Percentiles rank a stretch among this genome's conserved stretches.
Evolutionary conservation across 2,888 invertebrate species (phyloP).

Genomic region (Polydrusus pterygomalis): DNA sequence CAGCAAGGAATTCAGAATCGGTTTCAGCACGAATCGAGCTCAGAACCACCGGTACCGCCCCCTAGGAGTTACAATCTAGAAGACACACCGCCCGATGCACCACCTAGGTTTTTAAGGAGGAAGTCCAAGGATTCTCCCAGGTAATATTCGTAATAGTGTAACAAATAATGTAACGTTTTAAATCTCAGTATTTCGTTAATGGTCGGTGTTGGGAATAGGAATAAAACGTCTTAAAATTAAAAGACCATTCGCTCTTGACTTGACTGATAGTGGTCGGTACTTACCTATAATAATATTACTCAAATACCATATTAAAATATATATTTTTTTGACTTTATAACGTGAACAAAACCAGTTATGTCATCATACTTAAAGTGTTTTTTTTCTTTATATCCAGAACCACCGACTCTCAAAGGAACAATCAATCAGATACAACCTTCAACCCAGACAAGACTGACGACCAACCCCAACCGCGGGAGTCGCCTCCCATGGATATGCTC

Average conservation of each 20-base stretch:
- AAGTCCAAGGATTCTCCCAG: conserved; percentile 35
- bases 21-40: conserved; percentile 14
- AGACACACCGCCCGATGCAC: conserved; percentile 43
- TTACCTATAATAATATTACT: too few species aligned
- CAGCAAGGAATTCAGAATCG: too few species aligned
- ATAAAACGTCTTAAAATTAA: too few species aligned
- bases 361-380: neutral
- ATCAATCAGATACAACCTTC: conserved; percentile 7
- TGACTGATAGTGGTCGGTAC: too few species aligned
- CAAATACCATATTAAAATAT: too few species aligned
- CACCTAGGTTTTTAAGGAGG: conserved; percentile 34
- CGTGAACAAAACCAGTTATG: too few species aligned
- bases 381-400: neutral
- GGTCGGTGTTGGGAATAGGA: too few species aligned
- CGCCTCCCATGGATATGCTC: conserved; percentile 47
- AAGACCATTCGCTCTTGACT: too few species aligned
- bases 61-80: conserved; percentile 48
- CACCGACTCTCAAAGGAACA: neutral
- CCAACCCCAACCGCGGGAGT: neutral
- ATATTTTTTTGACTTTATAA: too few species aligned
- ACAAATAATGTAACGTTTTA: too few species aligned
- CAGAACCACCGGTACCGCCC: conserved; percentile 50
- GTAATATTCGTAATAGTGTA: neutral
- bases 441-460: conserved; percentile 17
- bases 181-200: too few species aligned